These are phyloP conservation scores for Temnothorax nylanderi DNA, from an alignment of 1,140 invertebrate genomes.

Conservation along the genomic window DNA sequence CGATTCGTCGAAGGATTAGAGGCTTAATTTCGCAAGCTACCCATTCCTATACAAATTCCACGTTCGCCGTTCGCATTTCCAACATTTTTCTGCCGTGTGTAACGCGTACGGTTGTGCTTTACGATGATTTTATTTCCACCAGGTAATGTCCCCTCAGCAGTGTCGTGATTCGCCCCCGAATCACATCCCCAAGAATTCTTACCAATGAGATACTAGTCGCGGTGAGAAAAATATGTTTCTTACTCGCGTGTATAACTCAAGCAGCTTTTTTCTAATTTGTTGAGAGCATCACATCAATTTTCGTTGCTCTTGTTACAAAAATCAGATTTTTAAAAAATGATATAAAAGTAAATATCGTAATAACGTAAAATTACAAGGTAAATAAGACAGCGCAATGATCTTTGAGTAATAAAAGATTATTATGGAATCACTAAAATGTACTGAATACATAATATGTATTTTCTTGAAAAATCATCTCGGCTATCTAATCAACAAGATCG, in stretches of 20 bases:
- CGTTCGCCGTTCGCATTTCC: slow-evolving; percentile 22
- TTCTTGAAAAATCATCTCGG: neutral
- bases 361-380: neutral
- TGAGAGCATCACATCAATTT: neutral
- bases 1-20: slow-evolving; percentile 19
- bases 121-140: slow-evolving; percentile 38
- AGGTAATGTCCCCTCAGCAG: neutral
- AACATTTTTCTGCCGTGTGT: slow-evolving; percentile 41
- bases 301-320: neutral
- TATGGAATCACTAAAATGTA: neutral
- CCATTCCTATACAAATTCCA: slow-evolving; percentile 39
- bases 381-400: neutral
- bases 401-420: neutral
- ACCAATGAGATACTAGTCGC: neutral
- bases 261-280: neutral
- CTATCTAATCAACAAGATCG: slow-evolving; percentile 2
- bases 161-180: neutral
- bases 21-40: slow-evolving; percentile 32
- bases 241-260: neutral
- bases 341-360: neutral
- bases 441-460: neutral
- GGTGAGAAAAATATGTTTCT: neutral
- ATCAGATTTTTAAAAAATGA: neutral
- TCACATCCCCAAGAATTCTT: slow-evolving; percentile 11
- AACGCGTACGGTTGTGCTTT: slow-evolving; percentile 4